Base-by-base conservation (phyloP, 1,140 invertebrate species). In the Drosophila lowei region DNA sequence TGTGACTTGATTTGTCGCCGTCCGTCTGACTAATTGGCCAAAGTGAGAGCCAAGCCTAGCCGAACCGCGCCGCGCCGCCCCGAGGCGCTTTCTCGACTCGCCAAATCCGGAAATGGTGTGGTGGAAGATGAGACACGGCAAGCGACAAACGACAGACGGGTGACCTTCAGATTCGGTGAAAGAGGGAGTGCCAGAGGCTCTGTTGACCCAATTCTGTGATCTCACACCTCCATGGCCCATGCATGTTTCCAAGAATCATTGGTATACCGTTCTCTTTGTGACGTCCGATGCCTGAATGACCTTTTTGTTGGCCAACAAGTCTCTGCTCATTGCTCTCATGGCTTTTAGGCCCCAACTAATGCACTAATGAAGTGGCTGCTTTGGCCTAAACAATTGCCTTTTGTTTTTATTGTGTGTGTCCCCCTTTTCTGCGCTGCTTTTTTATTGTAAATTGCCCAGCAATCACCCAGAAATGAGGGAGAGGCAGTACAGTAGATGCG, bases 11-110 rank as follows among this genome's bases (percentile, higher is more conserved):
- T 38, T 38, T 38, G 34, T 38, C 34, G 34, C 34, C 11, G 34
- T 59, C 13, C 48, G 60, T 56, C 78, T 83, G 70, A 83, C 79
- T 78, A 83, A 83, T 74, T 67, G 77, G 34, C 46, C 50, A 62
- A 76, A 83, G 79, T 78, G 79, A 83, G 79, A 83, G 79, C 65
- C 8, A 44, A 41, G 55, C 21, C 18, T 1, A 78, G 79, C 65
- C 8, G 28, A 41, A 50, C 21, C 5, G 23, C 23, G 55, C 21
- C 5, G 23, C 23, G 23, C 23, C 30, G 30, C 30, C 67, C 28
- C 23, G 21, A 58, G 50, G 66, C 79, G 57, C 78, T 81, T 81
- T 81, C 79, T 73, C 73, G 67, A 57, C 34, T 38, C 34, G 11
- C 34, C 34, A 55, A 25, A 56, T 41, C 74, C 79, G 79, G 79